Base-by-base conservation (phyloP, 2,888 invertebrate genomes). In the Psococerastis gibbosa region DNA sequence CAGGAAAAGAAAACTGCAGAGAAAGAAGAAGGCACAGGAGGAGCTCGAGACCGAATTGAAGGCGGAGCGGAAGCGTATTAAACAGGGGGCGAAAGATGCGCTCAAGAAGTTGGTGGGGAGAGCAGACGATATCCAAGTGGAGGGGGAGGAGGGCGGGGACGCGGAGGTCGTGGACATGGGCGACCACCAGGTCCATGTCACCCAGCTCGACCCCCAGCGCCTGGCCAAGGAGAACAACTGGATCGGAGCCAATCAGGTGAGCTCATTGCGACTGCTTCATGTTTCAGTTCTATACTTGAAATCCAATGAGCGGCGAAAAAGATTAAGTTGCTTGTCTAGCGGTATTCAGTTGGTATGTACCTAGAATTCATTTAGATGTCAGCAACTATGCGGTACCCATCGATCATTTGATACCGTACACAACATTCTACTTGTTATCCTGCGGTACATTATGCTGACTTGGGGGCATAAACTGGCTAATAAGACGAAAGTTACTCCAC, bases 101-200 rank as follows among this genome's bases (percentile, higher is more conserved):
- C 76, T 78, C 51, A 80, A 78, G 56, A 76, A 78, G 50, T 62
- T 80, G 41, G 71, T 81, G 4, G 70, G 77, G n/a, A 76, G 80
- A 0, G 74, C 70, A 53, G 69, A 75, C 42, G 74, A 77, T 0
- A 66, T 78, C 49, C 78, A 78, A 33, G 78, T 78, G 55, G 60
- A 79, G 49, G 75, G 78, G 55, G 67, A 78, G 52, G 59, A 78
- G 43, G 60, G 78, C 27, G 27, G 11, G 27, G 27, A 27, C 27
- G 8, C 27, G 52, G 72, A 79, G 35, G 76, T 80, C 54, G 80
- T 78, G 60, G 77, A 83, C 59, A 74, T 79, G 52, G 77, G 77
- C 32, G 74, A 78, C 57, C 81, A 81, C 0, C 78, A 76, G 50
- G 80, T 85, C 0, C 80, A 78, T 65, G 76, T 85, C 47, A 69